Base-by-base conservation (phyloP, 2,113 vertebrate species). In the Lanius collurio region DNA sequence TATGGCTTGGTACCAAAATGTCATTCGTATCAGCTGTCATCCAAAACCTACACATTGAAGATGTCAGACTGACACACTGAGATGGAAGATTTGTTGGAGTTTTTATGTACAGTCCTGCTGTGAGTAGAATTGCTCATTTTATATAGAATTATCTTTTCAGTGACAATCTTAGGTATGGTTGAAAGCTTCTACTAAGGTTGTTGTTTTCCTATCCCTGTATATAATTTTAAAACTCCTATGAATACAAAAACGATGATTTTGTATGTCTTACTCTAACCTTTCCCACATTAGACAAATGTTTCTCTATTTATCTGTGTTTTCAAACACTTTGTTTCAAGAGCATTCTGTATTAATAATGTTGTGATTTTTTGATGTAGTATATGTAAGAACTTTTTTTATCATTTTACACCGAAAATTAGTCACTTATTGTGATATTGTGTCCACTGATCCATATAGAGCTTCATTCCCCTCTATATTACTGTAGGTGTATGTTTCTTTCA, bases 31-130 rank as follows among this genome's bases (percentile, higher is more conserved):
- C 96, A 73, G 89, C 89, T 98, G 81, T 96, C 97, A 98, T 98
- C 96, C 91, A 96, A 97, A 97, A 93, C 93, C 95, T 98, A 92
- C 95, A 98, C 98, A 98, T 97, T 98, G 95, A 64, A 95, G 93
- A 96, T 98, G 95, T 98, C 98, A 98, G 98, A 98, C 88, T 97
- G 97, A 97, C 97, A 96, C 92, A 97, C 97, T 98, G 97, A 97
- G 88, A 96, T 94, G 80, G 85, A 97, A 98, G 94, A 98, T 97
- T 98, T 98, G 98, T 98, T 98, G 93, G 89, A 96, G 90, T 97
- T 97, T 98, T 98, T 98, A 98, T 98, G 94, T 96, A 97, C 90
- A 95, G 95, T 93, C 97, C 97, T 98, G 94, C 97, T 97, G 96
- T 97, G 97, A 98, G 96, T 97, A 96, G 96, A 97, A 98, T 98